Evolutionary conservation across 2,888 invertebrate genomes (phyloP).

Genomic region (Himalopsyche anomala): DNA sequence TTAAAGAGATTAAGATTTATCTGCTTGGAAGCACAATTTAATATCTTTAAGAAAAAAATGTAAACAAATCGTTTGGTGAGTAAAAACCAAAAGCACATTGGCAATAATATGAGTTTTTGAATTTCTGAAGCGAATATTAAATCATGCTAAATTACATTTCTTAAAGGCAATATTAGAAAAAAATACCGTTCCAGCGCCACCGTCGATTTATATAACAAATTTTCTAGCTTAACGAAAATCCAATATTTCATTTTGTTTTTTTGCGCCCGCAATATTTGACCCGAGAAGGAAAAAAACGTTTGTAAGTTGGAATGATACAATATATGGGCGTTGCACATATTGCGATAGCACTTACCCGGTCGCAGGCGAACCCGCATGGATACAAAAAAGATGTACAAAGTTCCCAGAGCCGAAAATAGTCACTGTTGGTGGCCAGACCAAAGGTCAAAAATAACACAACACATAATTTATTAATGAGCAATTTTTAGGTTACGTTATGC

Average conservation of each 20-base stretch:
- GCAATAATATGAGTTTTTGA: background rate
- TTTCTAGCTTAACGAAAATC: conserved; percentile 37
- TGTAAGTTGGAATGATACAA: conserved; percentile 14
- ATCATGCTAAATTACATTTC: conserved; percentile 38
- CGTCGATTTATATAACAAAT: conserved; percentile 15
- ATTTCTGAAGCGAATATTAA: conserved; percentile 24
- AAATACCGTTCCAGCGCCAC: background rate
- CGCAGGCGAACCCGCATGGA: background rate
- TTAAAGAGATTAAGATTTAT: background rate
- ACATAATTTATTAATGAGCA: conserved; percentile 17
- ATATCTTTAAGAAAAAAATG: background rate
- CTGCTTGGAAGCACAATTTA: background rate
- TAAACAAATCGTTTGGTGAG: background rate
- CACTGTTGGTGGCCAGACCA: conserved; percentile 18
- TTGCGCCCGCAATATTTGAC: conserved; percentile 36
- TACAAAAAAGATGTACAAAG: conserved; percentile 16
- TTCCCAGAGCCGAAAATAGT: background rate
- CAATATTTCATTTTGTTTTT: conserved; percentile 38
- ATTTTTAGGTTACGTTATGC: background rate
- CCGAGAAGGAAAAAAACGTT: conserved; percentile 36
- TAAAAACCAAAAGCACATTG: conserved; percentile 12
- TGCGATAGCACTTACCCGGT: background rate
- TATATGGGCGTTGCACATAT: conserved; percentile 11
- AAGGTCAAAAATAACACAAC: conserved; percentile 10
- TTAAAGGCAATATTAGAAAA: conserved; percentile 9